Base-by-base conservation (phyloP, 1,140 invertebrate genomes). In the Ladona fulva region DNA sequence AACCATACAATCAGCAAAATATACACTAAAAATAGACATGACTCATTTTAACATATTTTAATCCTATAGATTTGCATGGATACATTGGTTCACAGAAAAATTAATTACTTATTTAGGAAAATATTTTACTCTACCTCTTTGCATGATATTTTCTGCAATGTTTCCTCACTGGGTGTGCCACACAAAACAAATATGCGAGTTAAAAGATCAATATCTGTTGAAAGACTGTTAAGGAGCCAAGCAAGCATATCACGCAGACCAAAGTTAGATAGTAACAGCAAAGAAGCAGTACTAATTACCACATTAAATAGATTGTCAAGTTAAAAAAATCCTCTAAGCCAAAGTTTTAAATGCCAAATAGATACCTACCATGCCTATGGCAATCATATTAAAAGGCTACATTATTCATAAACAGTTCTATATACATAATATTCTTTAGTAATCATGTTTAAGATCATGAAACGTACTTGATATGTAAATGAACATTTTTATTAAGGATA, bases 141-240 rank as follows among this genome's bases (percentile, higher is more conserved):
- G 83, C 93, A 95, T 82, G 91, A 93, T 85, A 96, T 95, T 90
- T 95, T 95, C 84, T 89, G 86, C 85, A 96, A 88, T 79, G 94
- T 92, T 84, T 94, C 92, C 84, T 92, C 90, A 83, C 91, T 90
- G 78, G 94, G 95, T 81, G 92, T 95, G 79, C 95, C 95, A 86
- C 93, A 94, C 80, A 97, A 87, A 83, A 91, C 90, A 87, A 97
- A 90, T 84, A 97, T 95, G 86, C 93, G 90, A 81, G 92, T 95
- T 88, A 97, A 89, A 86, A 97, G 95, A 86, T 97, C 94, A 88
- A 97, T 95, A 89, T 96, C 94, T 97, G 89, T 84, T 84, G 82
- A 85, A 83, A 81, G 79, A 81, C 44, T 73, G 83, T 83, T 84
- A 84, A 84, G 82, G 82, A 79, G 77, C 76, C 29, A 79, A 78